Base-by-base conservation (phyloP, 2,888 invertebrate species). In the Tuberolachnus salignus region DNA sequence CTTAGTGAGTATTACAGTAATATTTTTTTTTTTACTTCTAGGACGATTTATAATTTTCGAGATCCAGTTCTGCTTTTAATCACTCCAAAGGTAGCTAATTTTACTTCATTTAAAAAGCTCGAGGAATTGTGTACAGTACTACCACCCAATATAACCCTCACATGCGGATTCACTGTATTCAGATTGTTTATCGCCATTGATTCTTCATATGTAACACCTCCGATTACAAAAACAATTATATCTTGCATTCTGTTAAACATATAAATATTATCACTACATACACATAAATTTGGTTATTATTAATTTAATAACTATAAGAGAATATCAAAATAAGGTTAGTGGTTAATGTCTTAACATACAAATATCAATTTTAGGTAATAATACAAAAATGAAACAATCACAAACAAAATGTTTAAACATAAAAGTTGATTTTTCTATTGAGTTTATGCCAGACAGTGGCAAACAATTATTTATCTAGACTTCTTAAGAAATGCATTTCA, bases 131-230 rank as follows among this genome's bases (percentile, higher is more conserved):
- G 97, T 63, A 98, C 88, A 0, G 91, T 91, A 1, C 96, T 96
- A n/a, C 96, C 96, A 11, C 98, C 98, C 0, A 98, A 86, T 80
- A 97, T 89, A 21, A 97, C 90, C 83, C 91, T 90, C 51, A 91
- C 90, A 2, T 91, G 91, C 0, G 92, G 90, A 85, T 92, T 91
- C 73, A 87, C 86, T 83, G 89, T 91, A 85, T 95, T 95, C 78
- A 98, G 83, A 82, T 88, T 91, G 85, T 97, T 92, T 1, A 98
- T 93, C 51, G 92, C 90, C 23, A 94, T 86, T 0, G 97, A 92
- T 86, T 99, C 99, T 86, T 98, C 98, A 85, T 97, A 99, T 0
- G 99, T 99, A 57, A 92, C 90, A 16, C 99, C 99, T 2, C 99
- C 99, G 80, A 99, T 90, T 64, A 98, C 92, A 85, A 99, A 99